Base-by-base conservation (phyloP, 2,797 vertebrate genomes). In the Manis javanica region DNA sequence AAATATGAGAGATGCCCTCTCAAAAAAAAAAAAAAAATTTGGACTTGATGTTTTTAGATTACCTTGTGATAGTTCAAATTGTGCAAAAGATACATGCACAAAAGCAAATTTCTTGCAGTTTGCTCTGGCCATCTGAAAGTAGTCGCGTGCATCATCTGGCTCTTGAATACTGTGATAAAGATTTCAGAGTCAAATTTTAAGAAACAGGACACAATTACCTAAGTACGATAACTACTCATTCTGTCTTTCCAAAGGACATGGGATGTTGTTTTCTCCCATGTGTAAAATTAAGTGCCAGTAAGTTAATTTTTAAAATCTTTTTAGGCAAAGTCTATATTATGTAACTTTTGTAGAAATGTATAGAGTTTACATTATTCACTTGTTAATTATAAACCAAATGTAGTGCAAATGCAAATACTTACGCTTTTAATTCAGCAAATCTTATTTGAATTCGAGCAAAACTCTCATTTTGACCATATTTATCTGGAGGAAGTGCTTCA, bases 61-160 rank as follows among this genome's bases (percentile, higher is more conserved):
- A 99, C 99, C 99, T 99, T 99, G 99, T 66, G 98, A 99, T 53
- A 99, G 98, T 97, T 99, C 99, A 98, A 99, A 99, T 57, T 99
- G 99, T 85, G 99, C 99, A 98, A 99, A 99, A 95, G 99, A 99
- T 95, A 99, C 95, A 34, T 99, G 99, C 77, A 99, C 99, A 98
- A 99, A 99, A 96, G 99, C 99, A 99, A 99, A 99, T 96, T 98
- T 99, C 96, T 99, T 99, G 98, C 99, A 99, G 97, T 99, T 99
- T 96, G 99, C 98, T 97, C 98, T 99, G 59, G 99, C 99, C 95
- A 99, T 98, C 9, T 99, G 99, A 98, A 99, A 99, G 96, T 99
- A 99, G 95, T 99, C 98, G 74, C 99, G 99, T 68, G 99, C 99
- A 55, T 99, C 99, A 89, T 99, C 99, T 34, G 99, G 98, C 96